Evolutionary conservation across 2,113 vertebrate species (phyloP).

Genomic region (Vanacampus margaritifer): DNA sequence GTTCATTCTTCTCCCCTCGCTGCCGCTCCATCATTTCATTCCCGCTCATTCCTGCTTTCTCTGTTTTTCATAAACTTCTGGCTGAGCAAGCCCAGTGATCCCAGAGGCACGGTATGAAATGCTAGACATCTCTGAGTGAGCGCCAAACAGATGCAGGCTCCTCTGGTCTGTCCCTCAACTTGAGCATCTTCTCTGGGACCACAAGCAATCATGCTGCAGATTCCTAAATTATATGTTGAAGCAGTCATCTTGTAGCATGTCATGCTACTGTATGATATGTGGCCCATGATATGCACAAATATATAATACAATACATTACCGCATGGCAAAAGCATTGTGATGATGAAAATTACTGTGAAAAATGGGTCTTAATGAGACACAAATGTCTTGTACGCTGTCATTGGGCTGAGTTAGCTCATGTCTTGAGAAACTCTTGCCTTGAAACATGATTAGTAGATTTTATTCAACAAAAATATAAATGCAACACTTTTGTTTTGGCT

Average conservation of each 20-base stretch:
- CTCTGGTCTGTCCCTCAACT: constrained; percentile 51
- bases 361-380: neutral
- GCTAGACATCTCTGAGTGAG: constrained; percentile 67
- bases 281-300: no score
- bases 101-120: constrained; percentile 68
- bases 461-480: no score
- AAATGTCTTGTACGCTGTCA: neutral
- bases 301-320: no score
- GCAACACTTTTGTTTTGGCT: no score
- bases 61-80: constrained; percentile 74
- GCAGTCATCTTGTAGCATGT: neutral
- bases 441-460: neutral
- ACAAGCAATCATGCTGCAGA: neutral
- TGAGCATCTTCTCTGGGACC: constrained; percentile 49
- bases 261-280: neutral
- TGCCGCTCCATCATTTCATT: constrained; percentile 23
- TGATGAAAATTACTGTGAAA: neutral
- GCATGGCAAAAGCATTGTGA: neutral
- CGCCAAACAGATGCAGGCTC: constrained; percentile 76
- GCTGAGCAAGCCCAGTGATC: constrained; percentile 53
- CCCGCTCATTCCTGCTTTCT: constrained; percentile 26
- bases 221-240: neutral
- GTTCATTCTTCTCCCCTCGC: constrained; percentile 46
- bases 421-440: neutral
- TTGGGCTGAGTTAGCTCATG: neutral